Evolutionary conservation across 2,888 invertebrate species (phyloP).

Genomic region (Calliphora vomitoria): DNA sequence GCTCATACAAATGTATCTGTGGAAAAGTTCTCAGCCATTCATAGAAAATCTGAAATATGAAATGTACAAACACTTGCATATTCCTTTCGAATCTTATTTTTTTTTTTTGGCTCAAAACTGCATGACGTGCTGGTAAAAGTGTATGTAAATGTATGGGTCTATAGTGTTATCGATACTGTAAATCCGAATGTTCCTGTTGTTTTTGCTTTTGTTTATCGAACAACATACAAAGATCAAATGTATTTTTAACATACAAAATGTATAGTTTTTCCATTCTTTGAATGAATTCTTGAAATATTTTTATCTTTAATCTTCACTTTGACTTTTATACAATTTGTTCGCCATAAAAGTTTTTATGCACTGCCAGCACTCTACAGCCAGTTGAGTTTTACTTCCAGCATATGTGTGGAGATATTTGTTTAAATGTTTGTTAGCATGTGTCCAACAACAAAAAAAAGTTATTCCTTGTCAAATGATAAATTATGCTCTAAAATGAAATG

Average conservation of each 20-base stretch:
- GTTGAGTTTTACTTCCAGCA: background rate
- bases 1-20: background rate
- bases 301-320: constrained; percentile 27
- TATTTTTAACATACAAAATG: constrained; percentile 20
- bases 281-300: constrained; percentile 34
- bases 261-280: background rate
- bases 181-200: background rate
- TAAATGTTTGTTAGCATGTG: constrained; percentile 26
- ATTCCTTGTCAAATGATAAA: constrained; percentile 69
- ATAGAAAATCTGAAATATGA: constrained; percentile 23
- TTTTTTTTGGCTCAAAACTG: constrained; percentile 30
- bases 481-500: constrained; percentile 53
- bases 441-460: background rate
- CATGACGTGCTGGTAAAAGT: constrained; percentile 36
- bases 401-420: constrained; percentile 7
- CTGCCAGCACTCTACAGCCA: background rate
- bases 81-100: constrained; percentile 7
- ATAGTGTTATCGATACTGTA: constrained; percentile 32
- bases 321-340: constrained; percentile 53
- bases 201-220: background rate
- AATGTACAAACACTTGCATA: constrained; percentile 36
- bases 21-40: constrained; percentile 6
- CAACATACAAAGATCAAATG: constrained; percentile 4
- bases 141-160: constrained; percentile 27
- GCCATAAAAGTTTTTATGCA: constrained; percentile 38